Evolutionary conservation across 2,113 vertebrate species (phyloP).

Genomic region (Tonatia bakeri): DNA sequence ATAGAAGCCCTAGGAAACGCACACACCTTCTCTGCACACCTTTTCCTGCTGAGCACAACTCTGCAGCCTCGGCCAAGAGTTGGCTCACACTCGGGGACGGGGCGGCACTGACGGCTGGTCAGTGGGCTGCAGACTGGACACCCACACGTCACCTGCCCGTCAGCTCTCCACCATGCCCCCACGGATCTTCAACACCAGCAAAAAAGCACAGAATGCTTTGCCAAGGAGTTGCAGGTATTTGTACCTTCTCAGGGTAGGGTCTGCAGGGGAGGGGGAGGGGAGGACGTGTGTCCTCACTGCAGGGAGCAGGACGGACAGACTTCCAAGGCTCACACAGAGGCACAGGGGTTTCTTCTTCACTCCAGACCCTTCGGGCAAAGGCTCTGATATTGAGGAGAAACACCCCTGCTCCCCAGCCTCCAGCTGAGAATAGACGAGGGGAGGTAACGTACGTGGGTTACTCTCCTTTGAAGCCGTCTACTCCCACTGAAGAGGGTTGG

Average conservation of each 20-base stretch:
- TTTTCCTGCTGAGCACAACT: not conserved
- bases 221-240: not conserved
- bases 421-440: not conserved
- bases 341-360: not conserved
- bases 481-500: not conserved
- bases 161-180: not conserved
- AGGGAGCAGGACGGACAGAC: not conserved
- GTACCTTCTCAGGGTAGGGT: not conserved
- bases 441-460: too few species aligned
- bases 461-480: not conserved
- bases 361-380: not conserved
- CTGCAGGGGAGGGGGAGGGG: not conserved
- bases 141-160: too few species aligned
- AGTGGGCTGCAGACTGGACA: not conserved
- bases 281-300: not conserved
- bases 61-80: not conserved
- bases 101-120: not conserved
- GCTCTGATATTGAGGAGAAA: not conserved
- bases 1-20: not conserved
- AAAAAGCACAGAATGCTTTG: not conserved
- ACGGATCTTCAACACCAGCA: not conserved
- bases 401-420: not conserved
- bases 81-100: fast-evolving
- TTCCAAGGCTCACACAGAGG: not conserved
- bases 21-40: too few species aligned